A percentile compares a stretch with the other conserved stretches of the same genome.
Conservation (phyloP, 2,888 invertebrate genomes). For the Griposia aprilina region DNA sequence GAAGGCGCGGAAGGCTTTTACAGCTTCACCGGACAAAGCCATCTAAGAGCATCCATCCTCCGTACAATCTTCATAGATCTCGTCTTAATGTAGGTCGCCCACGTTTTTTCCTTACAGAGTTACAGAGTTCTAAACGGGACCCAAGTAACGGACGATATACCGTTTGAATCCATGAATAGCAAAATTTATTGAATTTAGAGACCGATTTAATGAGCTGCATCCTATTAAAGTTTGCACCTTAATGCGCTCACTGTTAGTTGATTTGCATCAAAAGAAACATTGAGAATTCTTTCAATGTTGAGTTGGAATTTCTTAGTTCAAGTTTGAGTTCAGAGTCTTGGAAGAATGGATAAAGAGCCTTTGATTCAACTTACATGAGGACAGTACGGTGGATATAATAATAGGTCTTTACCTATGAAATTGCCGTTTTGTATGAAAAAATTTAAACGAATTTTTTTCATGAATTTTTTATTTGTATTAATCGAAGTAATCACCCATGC, state of each 20-base stretch:
- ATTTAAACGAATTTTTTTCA: no score
- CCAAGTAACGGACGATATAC: slow-evolving; percentile 51
- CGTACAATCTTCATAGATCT: slow-evolving; percentile 33
- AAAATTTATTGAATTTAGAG: slow-evolving; percentile 61
- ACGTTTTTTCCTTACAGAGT: slow-evolving; percentile 31
- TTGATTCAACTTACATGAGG: slow-evolving; percentile 11
- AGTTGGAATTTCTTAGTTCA: slow-evolving; percentile 27
- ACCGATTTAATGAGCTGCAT: slow-evolving; percentile 59
- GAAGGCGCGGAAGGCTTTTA: slow-evolving; percentile 1
- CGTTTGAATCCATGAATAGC: slow-evolving; percentile 63
- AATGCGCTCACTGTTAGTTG: slow-evolving; percentile 27
- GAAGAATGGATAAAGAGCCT: slow-evolving; percentile 12
- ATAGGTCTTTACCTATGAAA: no score
- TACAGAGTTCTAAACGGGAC: slow-evolving; percentile 41
- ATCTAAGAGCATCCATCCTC: slow-evolving; percentile 7
- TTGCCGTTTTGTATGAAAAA: no score
- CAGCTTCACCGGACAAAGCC: slow-evolving; percentile 9
- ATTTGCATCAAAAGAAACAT: slow-evolving; percentile 50
- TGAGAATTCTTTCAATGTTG: slow-evolving; percentile 43
- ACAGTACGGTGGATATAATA: not conserved
- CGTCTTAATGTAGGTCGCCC: slow-evolving; percentile 31
- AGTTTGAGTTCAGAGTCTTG: slow-evolving; percentile 8
- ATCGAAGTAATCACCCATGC: no score
- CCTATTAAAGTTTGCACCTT: slow-evolving; percentile 49
- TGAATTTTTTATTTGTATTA: no score